Base-by-base conservation (phyloP, 1,140 invertebrate genomes). In the Oncopeltus fasciatus region DNA sequence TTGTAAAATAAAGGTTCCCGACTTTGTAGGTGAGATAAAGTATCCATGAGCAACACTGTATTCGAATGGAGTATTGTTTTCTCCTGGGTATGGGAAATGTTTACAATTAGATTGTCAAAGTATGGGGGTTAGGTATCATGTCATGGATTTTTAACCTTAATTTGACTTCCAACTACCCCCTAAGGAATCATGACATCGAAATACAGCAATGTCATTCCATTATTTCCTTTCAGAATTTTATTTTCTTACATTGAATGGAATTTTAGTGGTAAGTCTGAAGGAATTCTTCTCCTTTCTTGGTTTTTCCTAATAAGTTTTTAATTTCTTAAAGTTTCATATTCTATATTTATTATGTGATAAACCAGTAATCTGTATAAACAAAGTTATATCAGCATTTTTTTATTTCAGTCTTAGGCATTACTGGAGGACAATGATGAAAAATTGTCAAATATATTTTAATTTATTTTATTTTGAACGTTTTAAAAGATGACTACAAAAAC, bases 401-500 rank as follows among this genome's bases (percentile, higher is more conserved):
- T 2, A 14, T 53, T 27, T 53, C 14, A 53, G 49, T n/a, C n/a
- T n/a, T n/a, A n/a, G n/a, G n/a, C n/a, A n/a, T n/a, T n/a, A n/a
- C n/a, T n/a, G n/a, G n/a, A n/a, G n/a, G n/a, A 53, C 49, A 53
- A 53, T 53, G 49, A 24, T 53, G 49, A 53, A 14, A 9, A 24
- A 9, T 1, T 53, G 4, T 24, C 21, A 20, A 53, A 8, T 3
- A 12, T 24, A 18, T 53, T 24, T 18, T 18, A 9, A 18, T 14
- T 53, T 26, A 11, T 14, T 4, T 24, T 24, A 11, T 24, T 53
- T 26, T 18, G 16, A 21, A 24, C 47, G 18, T 47, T 24, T 31
- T 20, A 53, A 26, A 31, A 60, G 29, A 69, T 69, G 68, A 63
- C 68, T 8, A 67, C 84, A 68, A 78, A 80, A 69, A 75, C 80